Evolutionary conservation across 2,113 vertebrate species (phyloP).

Genomic region (Pygoscelis antarcticus): DNA sequence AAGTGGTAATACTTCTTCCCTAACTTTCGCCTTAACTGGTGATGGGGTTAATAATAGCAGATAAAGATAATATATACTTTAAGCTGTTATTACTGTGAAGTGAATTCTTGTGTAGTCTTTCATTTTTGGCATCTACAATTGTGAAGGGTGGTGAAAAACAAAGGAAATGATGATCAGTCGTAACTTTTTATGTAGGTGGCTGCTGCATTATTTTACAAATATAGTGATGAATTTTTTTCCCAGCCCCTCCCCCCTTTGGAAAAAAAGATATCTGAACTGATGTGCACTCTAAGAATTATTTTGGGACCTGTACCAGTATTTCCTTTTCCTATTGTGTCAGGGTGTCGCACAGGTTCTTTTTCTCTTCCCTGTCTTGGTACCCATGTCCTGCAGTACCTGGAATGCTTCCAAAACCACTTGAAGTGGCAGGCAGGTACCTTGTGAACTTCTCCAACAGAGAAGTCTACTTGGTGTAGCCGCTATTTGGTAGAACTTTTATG

Average conservation of each 20-base stretch:
- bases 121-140: background rate
- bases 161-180: background rate
- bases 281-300: background rate
- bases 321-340: background rate
- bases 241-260: rapidly evolving
- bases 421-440: background rate
- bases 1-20: background rate
- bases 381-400: background rate
- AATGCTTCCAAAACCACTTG: background rate
- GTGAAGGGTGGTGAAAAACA: background rate
- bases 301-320: background rate
- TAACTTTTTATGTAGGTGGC: background rate
- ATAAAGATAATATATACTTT: background rate
- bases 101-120: background rate
- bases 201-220: background rate
- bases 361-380: background rate
- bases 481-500: rapidly evolving
- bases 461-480: background rate
- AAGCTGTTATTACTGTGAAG: background rate
- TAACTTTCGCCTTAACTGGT: background rate
- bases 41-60: background rate
- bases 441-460: background rate
- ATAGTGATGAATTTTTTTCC: background rate
- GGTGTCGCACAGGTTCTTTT: background rate
- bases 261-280: background rate